Base-by-base conservation (phyloP, 2,113 vertebrate genomes). In the Cephalopholis sonnerati region DNA sequence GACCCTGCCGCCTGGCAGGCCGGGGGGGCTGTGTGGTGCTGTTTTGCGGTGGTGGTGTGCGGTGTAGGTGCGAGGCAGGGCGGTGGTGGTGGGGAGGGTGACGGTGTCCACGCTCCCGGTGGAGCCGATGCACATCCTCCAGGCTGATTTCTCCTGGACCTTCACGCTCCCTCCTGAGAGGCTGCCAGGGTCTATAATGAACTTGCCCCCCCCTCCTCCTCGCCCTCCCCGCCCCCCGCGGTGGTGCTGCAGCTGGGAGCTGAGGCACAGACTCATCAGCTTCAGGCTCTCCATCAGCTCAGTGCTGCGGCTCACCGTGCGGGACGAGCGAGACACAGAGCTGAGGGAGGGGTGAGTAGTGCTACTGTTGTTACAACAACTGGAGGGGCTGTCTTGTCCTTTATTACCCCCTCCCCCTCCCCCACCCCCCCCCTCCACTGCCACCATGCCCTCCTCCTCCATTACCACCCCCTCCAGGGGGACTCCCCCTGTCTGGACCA, bases 281-380 rank as follows among this genome's bases (percentile, higher is more conserved):
- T 97, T 98, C 63, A 99, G 96, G 87, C 98, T 98, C 93, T 99
- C 96, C 16, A 99, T 96, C 64, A 99, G 96, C 87, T 98, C 97
- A 0, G 95, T 86, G 7, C 96, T 91, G 78, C 95, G 94, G 16
- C 95, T 83, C 0, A 96, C 94, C 8, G 95, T 95, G 80, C 96
- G 96, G 0, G 95, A 96, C 20, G 96, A 95, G 22, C 97, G 89
- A 41, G 90, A 51, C 73, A 72, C 36, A 1, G 72, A 25, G 74
- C 94, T 11, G 81, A 86, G 84, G 0, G 96, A 91, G 0, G 96
- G 94, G 92, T 84, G 95, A 3, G 91, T 94, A 4, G 88, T 95
- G 82, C 95, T 96, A 87, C 93, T 91, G 11, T 91, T 94, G 0
- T 95, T 87, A 1, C 96, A 96, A 77, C 96, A 86, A 0, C 95